phyloP scores from a whole-genome alignment of 2,797 vertebrate genomes.

The Pterois miles region DNA sequence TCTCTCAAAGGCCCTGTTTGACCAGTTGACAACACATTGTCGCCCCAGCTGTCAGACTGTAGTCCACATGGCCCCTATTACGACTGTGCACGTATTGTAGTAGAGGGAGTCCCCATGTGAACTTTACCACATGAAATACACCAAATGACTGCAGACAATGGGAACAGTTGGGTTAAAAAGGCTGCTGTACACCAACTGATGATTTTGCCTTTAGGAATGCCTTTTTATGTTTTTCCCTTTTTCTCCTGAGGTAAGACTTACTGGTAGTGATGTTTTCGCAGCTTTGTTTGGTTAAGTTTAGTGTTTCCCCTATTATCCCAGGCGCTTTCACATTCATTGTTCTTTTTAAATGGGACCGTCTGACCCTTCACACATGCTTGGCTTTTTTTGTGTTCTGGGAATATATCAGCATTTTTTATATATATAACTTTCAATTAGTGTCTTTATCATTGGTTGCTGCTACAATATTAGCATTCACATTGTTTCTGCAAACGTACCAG shows the following conservation, averaged over 20 bases:
- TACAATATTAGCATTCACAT: neutral
- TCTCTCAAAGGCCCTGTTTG: neutral
- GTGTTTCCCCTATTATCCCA: slow-evolving; percentile 61
- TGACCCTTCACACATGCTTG: slow-evolving; percentile 41
- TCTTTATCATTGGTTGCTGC: neutral
- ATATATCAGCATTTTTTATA: neutral
- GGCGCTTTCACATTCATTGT: slow-evolving; percentile 61
- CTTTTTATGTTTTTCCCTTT: slow-evolving; percentile 41
- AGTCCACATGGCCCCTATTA: neutral
- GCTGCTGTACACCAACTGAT: slow-evolving; percentile 26
- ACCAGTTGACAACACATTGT: neutral
- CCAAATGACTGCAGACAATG: slow-evolving; percentile 2
- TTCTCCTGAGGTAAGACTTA: slow-evolving; percentile 67
- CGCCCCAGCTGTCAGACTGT: neutral
- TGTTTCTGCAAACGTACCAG: neutral
- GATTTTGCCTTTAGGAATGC: slow-evolving; percentile 46
- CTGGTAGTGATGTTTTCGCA: slow-evolving; percentile 76
- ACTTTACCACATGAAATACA: neutral
- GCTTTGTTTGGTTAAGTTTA: slow-evolving; percentile 75
- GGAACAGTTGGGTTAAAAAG: slow-evolving; percentile 1
- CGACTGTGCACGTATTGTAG: neutral
- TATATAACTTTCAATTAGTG: neutral
- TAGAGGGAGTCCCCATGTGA: neutral
- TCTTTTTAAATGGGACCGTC: slow-evolving; percentile 46
- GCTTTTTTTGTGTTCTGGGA: slow-evolving; percentile 38